Base-by-base conservation (phyloP, 1,140 invertebrate genomes). In the Meloidogyne hapla region DNA sequence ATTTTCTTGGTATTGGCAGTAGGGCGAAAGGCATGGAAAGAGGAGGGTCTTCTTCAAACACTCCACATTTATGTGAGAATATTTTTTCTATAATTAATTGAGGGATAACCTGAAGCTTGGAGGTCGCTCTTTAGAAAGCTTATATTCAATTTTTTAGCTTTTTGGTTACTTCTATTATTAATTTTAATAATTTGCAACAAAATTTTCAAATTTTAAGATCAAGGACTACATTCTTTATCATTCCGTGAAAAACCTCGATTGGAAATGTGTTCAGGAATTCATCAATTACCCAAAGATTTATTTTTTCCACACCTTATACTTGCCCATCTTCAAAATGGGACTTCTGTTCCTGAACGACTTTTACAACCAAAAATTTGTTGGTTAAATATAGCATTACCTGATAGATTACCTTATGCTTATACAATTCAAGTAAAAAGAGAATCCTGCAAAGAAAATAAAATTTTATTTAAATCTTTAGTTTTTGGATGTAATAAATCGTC, bases 291-390 rank as follows among this genome's bases (percentile, higher is more conserved):
- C 12, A 56, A 75, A 25, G 61, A 78, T 26, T 66, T 76, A 13
- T 86, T 83, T 63, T 86, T 86, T 72, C 85, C 85, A 2, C 85
- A 86, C 69, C 66, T 87, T 48, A 74, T 86, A 25, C 64, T 71
- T 23, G 75, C 79, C 1, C 69, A 83, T 69, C 70, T 86, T 28
- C 73, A 71, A 56, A 87, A 86, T 75, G 84, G 85, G n/a, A 84
- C 84, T 10, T 23, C 69, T n/a, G 18, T 83, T 48, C 23, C 56
- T 25, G 82, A 87, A 70, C 74, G 79, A 9, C 40, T 70, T 28
- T 48, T 80, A 23, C 80, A 76, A 18, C 77, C 82, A 23, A 77
- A 56, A n/a, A 42, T 73, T 69, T 86, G 85, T 71, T 87, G 85
- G 86, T 73, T 86, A 67, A 77, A 40, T 28, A 68, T 86, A 13